Evolutionary conservation across 35 echinoderm and acorn worm genomes (phyloP).

Genomic region (Acanthaster planci): DNA sequence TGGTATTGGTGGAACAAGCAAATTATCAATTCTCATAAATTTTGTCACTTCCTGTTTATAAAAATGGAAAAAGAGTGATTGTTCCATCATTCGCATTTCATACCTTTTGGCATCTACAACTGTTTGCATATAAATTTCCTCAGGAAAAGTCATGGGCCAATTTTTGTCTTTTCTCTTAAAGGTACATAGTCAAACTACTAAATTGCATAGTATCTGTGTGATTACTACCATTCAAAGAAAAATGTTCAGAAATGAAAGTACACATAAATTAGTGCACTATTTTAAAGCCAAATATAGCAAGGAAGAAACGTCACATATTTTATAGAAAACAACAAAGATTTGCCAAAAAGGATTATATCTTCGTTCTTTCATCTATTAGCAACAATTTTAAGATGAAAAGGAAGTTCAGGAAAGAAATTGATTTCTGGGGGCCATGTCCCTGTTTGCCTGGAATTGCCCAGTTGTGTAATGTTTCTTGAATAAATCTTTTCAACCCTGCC

Average conservation of each 20-base stretch:
- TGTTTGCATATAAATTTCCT: neutral
- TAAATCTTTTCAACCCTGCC: no score
- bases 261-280: no score
- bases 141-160: neutral
- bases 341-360: neutral
- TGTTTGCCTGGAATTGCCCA: conserved; percentile 7
- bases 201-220: neutral
- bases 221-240: neutral
- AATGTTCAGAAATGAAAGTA: no score
- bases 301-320: neutral
- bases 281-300: neutral
- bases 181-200: neutral
- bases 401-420: neutral
- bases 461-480: no score
- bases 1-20: conserved; percentile 1
- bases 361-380: neutral
- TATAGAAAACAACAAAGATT: neutral
- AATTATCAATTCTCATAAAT: neutral
- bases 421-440: neutral
- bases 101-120: neutral
- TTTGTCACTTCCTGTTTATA: neutral
- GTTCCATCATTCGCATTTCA: neutral
- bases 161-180: neutral
- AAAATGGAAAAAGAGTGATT: neutral
- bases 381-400: neutral